A percentile compares a stretch with the other conserved stretches of the same genome.
Conservation (phyloP, 2,797 vertebrate genomes). For the Chaetophractus vellerosus region DNA sequence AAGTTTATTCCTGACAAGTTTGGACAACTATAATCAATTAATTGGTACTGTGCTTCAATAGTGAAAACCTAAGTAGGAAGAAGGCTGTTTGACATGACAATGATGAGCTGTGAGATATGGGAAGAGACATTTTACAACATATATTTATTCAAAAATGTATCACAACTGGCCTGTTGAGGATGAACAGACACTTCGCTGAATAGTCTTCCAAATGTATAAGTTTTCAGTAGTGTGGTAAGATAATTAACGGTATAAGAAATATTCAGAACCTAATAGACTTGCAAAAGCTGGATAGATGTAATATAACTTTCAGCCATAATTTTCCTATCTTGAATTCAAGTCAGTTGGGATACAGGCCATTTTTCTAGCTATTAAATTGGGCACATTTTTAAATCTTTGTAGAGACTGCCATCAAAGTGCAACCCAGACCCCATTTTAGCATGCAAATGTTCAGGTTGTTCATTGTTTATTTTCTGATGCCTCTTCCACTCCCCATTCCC, state of each 20-base stretch:
- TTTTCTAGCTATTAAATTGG: conserved; percentile 68
- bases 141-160: conserved; percentile 73
- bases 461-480: conserved; percentile 36
- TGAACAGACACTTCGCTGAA: conserved; percentile 18
- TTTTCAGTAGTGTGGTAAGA: conserved; percentile 58
- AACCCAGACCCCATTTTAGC: neutral
- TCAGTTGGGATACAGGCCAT: neutral
- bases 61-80: conserved; percentile 45
- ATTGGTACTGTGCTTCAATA: conserved; percentile 48
- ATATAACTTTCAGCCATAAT: neutral
- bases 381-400: conserved; percentile 23
- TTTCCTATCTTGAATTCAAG: conserved; percentile 22
- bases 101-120: conserved; percentile 43
- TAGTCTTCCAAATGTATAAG: conserved; percentile 1
- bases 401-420: neutral
- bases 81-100: conserved; percentile 53
- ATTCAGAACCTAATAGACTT: conserved; percentile 64
- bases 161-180: conserved; percentile 53
- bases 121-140: conserved; percentile 65
- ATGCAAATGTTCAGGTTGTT: conserved; percentile 7
- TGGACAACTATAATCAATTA: conserved; percentile 65
- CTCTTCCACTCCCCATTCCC: neutral
- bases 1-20: conserved; percentile 30
- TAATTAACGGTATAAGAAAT: conserved; percentile 66
- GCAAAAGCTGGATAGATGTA: conserved; percentile 60